Evolutionary conservation across 2,113 vertebrate genomes (phyloP).

Genomic region (Phyllostomus discolor): DNA sequence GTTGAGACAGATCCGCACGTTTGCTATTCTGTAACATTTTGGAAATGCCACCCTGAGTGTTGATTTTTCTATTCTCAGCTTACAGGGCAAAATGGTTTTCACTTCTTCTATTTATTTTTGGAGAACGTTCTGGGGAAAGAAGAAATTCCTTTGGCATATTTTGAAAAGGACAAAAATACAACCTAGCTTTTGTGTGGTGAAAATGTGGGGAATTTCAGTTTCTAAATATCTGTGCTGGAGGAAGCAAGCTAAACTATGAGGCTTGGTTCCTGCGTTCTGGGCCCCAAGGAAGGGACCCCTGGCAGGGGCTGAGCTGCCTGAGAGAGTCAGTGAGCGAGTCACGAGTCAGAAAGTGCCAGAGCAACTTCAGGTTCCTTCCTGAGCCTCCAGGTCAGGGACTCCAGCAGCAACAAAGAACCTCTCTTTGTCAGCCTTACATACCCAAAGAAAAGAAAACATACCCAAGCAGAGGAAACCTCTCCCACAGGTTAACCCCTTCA

Average conservation of each 20-base stretch:
- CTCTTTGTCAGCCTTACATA: neutral
- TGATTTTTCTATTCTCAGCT: constrained; percentile 40
- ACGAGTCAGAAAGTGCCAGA: neutral
- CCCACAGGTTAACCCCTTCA: neutral
- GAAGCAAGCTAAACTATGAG: neutral
- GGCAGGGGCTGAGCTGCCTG: neutral
- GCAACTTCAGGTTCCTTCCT: neutral
- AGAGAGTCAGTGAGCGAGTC: neutral
- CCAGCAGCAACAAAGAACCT: neutral
- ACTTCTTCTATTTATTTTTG: constrained; percentile 4
- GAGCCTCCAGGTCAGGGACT: neutral
- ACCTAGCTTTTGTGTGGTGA: constrained; percentile 19
- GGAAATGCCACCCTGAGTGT: neutral
- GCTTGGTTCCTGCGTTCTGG: neutral
- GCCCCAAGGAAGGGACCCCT: neutral
- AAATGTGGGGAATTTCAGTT: neutral
- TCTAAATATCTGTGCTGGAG: neutral
- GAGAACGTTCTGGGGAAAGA: neutral
- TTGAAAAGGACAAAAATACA: constrained; percentile 35
- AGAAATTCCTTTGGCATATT: constrained; percentile 40
- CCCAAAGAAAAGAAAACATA: neutral
- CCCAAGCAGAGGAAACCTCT: neutral
- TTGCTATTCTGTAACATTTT: neutral
- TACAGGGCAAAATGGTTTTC: neutral
- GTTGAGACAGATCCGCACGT: neutral